A percentile compares a stretch with the other conserved stretches of the same genome.
phyloP scores from a whole-genome alignment of 2,113 vertebrate genomes.

The Thalassoma bifasciatum region DNA sequence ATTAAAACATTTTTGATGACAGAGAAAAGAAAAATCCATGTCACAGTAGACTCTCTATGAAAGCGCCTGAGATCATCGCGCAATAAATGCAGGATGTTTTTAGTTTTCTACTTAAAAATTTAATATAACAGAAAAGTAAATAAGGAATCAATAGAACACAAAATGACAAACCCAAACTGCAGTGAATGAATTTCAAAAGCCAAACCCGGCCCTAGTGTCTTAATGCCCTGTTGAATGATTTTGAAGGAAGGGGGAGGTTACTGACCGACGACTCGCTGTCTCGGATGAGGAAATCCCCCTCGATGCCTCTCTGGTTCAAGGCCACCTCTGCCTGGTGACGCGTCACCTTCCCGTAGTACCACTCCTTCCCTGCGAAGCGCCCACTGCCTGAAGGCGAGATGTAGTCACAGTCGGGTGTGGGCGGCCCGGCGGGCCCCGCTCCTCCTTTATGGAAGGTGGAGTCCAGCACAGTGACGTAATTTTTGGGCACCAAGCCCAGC shows the following conservation, averaged over 20 bases:
- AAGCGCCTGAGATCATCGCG: too few species aligned
- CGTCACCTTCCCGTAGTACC: slow-evolving; percentile 94
- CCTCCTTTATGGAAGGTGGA: slow-evolving; percentile 75
- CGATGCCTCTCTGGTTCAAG: slow-evolving; percentile 89
- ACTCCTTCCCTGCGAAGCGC: slow-evolving; percentile 90
- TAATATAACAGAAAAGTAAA: too few species aligned
- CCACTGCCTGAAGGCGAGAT: slow-evolving; percentile 88
- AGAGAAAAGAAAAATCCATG: too few species aligned
- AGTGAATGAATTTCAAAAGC: too few species aligned
- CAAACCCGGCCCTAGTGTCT: too few species aligned
- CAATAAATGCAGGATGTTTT: too few species aligned
- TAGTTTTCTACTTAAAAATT: too few species aligned
- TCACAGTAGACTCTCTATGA: too few species aligned
- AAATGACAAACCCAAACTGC: too few species aligned
- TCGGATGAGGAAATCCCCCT: slow-evolving; percentile 93
- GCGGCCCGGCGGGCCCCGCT: slow-evolving; percentile 83
- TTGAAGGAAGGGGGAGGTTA: slow-evolving; percentile 23
- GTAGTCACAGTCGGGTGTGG: slow-evolving; percentile 91
- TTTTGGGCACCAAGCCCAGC: slow-evolving; percentile 91
- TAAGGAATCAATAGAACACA: too few species aligned
- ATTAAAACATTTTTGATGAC: too few species aligned
- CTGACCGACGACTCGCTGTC: slow-evolving; percentile 95
- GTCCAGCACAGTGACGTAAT: slow-evolving; percentile 91
- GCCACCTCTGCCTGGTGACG: slow-evolving; percentile 93
- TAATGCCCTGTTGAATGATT: background rate